Percentiles rank a stretch among this genome's conserved stretches.
These are phyloP conservation scores for Isurus oxyrinchus DNA, from an alignment of 2,113 vertebrate genomes.

Conservation along the genomic window DNA sequence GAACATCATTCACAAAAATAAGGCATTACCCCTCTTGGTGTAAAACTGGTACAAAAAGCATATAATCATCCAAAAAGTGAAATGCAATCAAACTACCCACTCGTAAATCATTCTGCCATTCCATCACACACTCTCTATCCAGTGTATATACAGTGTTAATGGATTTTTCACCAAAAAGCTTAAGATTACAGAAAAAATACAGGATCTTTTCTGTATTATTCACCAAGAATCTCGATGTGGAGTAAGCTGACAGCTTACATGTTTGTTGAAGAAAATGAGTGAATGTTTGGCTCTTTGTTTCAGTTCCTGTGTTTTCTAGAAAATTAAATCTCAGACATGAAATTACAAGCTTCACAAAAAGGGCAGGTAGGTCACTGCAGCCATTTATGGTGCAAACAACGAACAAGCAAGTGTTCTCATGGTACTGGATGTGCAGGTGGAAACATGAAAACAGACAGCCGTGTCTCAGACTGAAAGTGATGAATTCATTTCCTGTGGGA, in stretches of 20 bases:
- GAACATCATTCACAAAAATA: neutral
- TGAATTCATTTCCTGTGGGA: neutral
- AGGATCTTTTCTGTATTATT: neutral
- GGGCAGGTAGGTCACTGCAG: neutral
- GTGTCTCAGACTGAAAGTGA: slow-evolving; percentile 5
- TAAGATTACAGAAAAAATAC: neutral
- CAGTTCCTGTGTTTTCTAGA: neutral
- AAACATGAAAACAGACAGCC: neutral
- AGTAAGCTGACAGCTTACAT: neutral
- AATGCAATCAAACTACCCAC: neutral
- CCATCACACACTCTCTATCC: neutral
- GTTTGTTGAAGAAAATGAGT: neutral
- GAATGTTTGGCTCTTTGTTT: neutral
- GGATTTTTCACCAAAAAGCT: neutral
- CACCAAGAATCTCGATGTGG: neutral
- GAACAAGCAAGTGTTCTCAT: too few relatives aligned
- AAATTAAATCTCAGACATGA: neutral
- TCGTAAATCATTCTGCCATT: neutral
- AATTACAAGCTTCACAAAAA: neutral
- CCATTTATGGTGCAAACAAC: neutral
- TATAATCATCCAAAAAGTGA: neutral
- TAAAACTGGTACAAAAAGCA: neutral
- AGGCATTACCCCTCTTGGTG: neutral
- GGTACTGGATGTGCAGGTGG: neutral
- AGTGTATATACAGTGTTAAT: neutral